Percentiles rank a stretch among this genome's conserved stretches.
These are phyloP conservation scores for Ganaspis sp. DNA, from an alignment of 1,140 invertebrate genomes.

Conservation along the genomic window DNA sequence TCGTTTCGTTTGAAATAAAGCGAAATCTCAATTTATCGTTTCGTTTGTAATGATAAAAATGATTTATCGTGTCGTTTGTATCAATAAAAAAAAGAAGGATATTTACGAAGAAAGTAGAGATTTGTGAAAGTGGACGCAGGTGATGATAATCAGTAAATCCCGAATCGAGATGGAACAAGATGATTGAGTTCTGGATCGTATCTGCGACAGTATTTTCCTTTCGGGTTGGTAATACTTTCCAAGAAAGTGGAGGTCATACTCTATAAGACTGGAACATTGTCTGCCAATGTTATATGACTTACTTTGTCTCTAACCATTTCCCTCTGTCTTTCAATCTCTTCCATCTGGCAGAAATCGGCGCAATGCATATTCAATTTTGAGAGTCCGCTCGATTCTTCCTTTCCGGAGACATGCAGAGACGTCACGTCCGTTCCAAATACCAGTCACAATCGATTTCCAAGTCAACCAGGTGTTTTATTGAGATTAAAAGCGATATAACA, in stretches of 20 bases:
- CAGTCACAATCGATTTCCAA: neutral
- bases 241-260: neutral
- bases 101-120: too few species aligned
- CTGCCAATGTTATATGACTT: neutral
- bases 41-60: too few species aligned
- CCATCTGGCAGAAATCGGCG: constrained; percentile 17
- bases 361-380: constrained; percentile 64
- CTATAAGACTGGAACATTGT: neutral
- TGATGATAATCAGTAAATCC: neutral
- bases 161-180: neutral
- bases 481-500: neutral
- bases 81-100: too few species aligned
- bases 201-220: neutral
- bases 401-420: neutral
- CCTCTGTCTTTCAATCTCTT: neutral
- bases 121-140: neutral
- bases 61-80: too few species aligned
- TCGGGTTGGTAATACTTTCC: neutral
- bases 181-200: neutral
- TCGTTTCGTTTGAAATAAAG: too few species aligned
- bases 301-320: neutral
- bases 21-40: too few species aligned
- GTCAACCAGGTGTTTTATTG: neutral
- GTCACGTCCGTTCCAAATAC: neutral
- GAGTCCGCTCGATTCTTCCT: constrained; percentile 42